These are phyloP conservation scores for Oikopleura dioica DNA, from an alignment of 23 tunicate species.

Conservation along the genomic window DNA sequence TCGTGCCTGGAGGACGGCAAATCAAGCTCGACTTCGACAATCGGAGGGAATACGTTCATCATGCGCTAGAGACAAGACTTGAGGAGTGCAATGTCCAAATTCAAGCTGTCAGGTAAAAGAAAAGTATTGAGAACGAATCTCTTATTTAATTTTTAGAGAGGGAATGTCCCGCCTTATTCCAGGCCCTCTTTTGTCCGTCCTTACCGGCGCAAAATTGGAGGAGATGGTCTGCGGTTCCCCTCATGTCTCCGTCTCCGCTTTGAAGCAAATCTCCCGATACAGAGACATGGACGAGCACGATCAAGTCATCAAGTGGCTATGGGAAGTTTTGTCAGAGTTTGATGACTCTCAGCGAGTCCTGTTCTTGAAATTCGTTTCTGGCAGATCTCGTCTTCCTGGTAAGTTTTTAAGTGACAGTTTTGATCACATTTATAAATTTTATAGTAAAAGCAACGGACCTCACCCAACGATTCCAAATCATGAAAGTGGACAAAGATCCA, in stretches of 20 bases:
- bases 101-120: not conserved
- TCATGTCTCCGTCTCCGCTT: constrained; percentile 33
- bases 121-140: not conserved
- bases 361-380: constrained; percentile 81
- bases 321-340: constrained; percentile 66
- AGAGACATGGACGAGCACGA: constrained; percentile 46
- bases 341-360: constrained; percentile 51
- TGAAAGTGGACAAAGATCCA: constrained; percentile 55
- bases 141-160: constrained; percentile 16
- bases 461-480: constrained; percentile 76
- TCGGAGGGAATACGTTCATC: constrained; percentile 50
- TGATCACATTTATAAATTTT: no score
- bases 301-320: constrained; percentile 46
- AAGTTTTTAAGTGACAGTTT: no score
- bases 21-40: constrained; percentile 52
- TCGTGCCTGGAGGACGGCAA: constrained; percentile 71
- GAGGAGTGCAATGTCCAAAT: not conserved
- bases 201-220: constrained; percentile 47
- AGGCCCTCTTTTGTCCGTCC: constrained; percentile 39
- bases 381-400: constrained; percentile 70
- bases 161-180: constrained; percentile 71
- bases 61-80: constrained; percentile 15
- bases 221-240: constrained; percentile 68
- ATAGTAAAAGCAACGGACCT: constrained; percentile 46
- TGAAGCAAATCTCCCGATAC: constrained; percentile 41